Base-by-base conservation (phyloP, 2,797 vertebrate genomes). In the Karalla daura region DNA sequence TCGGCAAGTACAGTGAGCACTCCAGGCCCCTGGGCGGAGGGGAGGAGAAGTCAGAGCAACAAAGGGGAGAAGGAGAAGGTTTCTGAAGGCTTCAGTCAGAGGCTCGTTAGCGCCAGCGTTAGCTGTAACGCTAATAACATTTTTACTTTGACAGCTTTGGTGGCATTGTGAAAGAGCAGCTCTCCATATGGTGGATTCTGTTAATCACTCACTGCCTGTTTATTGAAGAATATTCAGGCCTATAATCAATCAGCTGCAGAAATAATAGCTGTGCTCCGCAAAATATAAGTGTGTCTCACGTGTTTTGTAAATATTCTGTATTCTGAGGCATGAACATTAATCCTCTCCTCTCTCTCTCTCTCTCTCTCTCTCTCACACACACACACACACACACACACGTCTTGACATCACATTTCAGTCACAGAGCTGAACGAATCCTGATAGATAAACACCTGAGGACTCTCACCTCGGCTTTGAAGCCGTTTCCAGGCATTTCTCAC, bases 1-100 rank as follows among this genome's bases (percentile, higher is more conserved):
- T 73, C 35, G 0, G 55, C 74, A 59, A 82, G 74, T 67, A 72
- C 81, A 79, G 60, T 15, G 36, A 74, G 50, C 49, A 18, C 49
- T 52, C 25, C 52, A 39, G 25, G 24, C 47, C 40, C 60, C 63
- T 66, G 60, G 40, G 52, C 4, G 6, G 64, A 54, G 50, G 52
- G 41, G 47, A 75, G 69, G 68, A 52, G 49, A 55, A 56, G 59
- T 69, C 49, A 69, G 63, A 49, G 52, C 61, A 53, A 69, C 63
- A 78, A 54, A 72, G 66, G 37, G 50, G 37, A 39, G 45, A 55
- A 41, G 50, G 37, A 39, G 45, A 55, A 41, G 33, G 10, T 59
- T 52, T 32, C 23, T 55, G 55, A 37, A 79, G 52, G 43, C 39
- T 62, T 58, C 27, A 62, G 53, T 39, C 20, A 49, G 60, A 13